These are phyloP conservation scores for Uropsilus gracilis DNA, from an alignment of 2,113 vertebrate species.

Conservation along the genomic window DNA sequence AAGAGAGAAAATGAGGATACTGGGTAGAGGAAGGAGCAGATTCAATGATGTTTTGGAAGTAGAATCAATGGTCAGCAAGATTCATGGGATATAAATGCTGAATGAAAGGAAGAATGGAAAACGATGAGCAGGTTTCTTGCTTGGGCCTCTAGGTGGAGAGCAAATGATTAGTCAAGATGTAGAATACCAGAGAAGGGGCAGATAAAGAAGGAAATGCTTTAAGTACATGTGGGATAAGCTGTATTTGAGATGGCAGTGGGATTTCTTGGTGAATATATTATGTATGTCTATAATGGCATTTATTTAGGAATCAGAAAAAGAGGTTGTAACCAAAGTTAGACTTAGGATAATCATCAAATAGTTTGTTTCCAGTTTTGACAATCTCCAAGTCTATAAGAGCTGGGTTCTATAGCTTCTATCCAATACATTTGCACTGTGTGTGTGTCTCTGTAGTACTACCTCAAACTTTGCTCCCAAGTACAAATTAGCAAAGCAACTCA, in stretches of 20 bases:
- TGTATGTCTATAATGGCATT: background rate
- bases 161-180: background rate
- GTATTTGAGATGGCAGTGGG: background rate
- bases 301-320: background rate
- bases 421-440: slow-evolving; percentile 36
- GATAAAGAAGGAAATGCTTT: background rate
- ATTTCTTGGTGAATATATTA: background rate
- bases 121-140: background rate
- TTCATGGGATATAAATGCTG: background rate
- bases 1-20: slow-evolving; percentile 75
- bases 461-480: slow-evolving; percentile 71
- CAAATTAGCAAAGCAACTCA: slow-evolving; percentile 71
- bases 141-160: background rate
- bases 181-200: background rate
- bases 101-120: background rate
- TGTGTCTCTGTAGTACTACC: slow-evolving; percentile 59
- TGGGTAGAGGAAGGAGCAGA: slow-evolving; percentile 42
- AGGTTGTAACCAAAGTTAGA: background rate
- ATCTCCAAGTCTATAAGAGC: background rate
- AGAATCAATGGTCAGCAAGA: background rate
- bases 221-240: background rate
- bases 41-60: slow-evolving; percentile 59
- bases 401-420: background rate
- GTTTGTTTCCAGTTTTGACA: background rate
- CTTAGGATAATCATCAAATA: background rate